These are phyloP conservation scores for Lydus trimaculatus DNA, from an alignment of 2,888 invertebrate species.

Conservation along the genomic window DNA sequence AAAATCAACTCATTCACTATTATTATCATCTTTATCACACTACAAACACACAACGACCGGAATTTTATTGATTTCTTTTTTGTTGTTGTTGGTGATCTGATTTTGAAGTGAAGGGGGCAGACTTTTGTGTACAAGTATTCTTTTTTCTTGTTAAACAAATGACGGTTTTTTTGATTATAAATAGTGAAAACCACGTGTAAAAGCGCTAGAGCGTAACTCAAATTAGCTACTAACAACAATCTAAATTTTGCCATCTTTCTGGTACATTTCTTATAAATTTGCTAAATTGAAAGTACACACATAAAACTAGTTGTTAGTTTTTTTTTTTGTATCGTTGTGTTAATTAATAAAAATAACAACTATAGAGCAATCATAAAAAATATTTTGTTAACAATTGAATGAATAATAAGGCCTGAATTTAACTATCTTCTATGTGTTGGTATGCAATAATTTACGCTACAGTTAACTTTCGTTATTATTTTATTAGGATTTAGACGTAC, in stretches of 20 bases:
- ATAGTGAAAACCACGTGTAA: not conserved
- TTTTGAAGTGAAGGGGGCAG: not conserved
- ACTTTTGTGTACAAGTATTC: not conserved
- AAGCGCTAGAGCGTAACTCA: constrained; percentile 1
- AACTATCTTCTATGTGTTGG: not conserved
- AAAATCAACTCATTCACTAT: constrained; percentile 48
- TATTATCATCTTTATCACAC: constrained; percentile 48
- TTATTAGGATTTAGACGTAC: not conserved
- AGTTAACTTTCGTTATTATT: not conserved
- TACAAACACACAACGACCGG: constrained; percentile 28
- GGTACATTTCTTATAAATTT: not conserved
- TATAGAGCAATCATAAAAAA: not conserved
- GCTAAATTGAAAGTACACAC: not conserved
- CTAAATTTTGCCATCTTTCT: constrained; percentile 7
- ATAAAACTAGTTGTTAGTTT: not conserved
- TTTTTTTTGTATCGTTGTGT: not conserved
- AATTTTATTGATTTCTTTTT: constrained; percentile 4
- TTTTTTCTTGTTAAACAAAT: not conserved
- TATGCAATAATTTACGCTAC: constrained; percentile 7
- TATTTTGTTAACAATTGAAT: constrained; percentile 1
- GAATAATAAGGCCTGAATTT: not conserved
- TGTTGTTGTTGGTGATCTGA: not conserved
- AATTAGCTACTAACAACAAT: not conserved
- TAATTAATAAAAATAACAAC: constrained; percentile 1
- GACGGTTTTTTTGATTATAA: not conserved